These are phyloP conservation scores for Apogon talboti DNA, from an alignment of 2,797 vertebrate species.

Conservation along the genomic window DNA sequence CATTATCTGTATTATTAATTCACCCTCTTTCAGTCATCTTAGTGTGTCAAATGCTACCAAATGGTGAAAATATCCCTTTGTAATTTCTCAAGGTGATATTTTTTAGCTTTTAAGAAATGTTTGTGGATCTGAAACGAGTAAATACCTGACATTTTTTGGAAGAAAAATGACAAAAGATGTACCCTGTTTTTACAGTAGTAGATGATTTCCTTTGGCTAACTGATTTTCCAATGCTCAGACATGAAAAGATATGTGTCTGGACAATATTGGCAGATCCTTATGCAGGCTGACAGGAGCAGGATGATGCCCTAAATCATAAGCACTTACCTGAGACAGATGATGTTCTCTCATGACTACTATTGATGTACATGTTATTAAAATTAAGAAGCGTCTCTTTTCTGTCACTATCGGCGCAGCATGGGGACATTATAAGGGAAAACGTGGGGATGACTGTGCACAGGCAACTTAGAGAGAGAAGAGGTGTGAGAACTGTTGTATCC, in stretches of 20 bases:
- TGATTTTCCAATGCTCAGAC: conserved; percentile 10
- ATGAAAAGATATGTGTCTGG: background rate
- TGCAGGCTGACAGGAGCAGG: conserved; percentile 4
- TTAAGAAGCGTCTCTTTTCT: background rate
- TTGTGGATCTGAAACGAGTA: too few relatives aligned
- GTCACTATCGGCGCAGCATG: background rate
- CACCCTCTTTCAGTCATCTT: too few relatives aligned
- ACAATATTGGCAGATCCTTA: conserved; percentile 11
- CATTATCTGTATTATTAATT: too few relatives aligned
- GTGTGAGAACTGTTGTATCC: background rate
- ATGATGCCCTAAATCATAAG: conserved; percentile 10
- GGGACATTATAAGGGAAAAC: conserved; percentile 9
- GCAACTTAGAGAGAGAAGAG: background rate
- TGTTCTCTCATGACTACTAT: background rate
- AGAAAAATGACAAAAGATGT: too few relatives aligned
- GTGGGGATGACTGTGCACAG: background rate
- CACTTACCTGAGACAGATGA: background rate
- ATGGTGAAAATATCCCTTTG: too few relatives aligned
- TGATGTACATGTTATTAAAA: background rate
- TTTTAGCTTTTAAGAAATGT: too few relatives aligned
- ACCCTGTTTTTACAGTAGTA: too few relatives aligned
- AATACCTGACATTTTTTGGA: too few relatives aligned
- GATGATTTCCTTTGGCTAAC: too few relatives aligned
- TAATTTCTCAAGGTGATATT: too few relatives aligned
- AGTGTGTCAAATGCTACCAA: too few relatives aligned